Percentiles rank a stretch among this genome's conserved stretches.
These are phyloP conservation scores for Apostichopus japonicus DNA, from an alignment of 35 echinoderm and acorn worm genomes.

Conservation along the genomic window DNA sequence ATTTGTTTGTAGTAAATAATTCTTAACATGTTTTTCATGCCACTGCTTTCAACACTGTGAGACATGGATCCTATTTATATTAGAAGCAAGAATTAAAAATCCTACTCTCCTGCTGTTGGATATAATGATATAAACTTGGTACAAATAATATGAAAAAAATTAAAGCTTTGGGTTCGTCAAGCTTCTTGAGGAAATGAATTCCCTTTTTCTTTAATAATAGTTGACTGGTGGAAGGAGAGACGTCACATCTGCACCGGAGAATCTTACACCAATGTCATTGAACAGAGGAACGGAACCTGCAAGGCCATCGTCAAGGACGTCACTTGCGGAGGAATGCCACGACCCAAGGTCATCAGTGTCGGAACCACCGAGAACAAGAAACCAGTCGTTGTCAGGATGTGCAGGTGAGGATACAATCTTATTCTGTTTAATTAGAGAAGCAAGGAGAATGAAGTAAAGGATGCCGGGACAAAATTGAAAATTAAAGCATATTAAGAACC, in stretches of 20 bases:
- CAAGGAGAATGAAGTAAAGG: neutral
- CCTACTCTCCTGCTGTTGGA: no score
- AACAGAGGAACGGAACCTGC: slow-evolving; percentile 78
- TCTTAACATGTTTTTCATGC: no score
- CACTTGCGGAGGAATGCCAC: slow-evolving; percentile 86
- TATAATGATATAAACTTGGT: no score
- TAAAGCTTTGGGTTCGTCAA: no score
- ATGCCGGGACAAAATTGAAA: no score
- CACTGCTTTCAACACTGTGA: no score
- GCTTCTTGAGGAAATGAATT: neutral
- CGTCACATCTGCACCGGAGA: slow-evolving; percentile 82
- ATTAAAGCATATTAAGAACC: no score
- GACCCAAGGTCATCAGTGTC: slow-evolving; percentile 69
- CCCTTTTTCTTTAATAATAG: slow-evolving; percentile 13
- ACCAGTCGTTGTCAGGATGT: slow-evolving; percentile 83
- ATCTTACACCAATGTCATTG: slow-evolving; percentile 91
- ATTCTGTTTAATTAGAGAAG: neutral
- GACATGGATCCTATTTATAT: no score
- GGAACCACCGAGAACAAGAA: slow-evolving; percentile 84
- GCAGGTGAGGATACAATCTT: slow-evolving; percentile 72
- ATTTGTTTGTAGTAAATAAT: neutral
- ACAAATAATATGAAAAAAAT: no score
- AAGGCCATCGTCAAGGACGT: slow-evolving; percentile 89
- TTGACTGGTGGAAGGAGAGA: slow-evolving; percentile 96
- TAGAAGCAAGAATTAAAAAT: no score